Evolutionary conservation across 2,797 vertebrate species (phyloP).

Genomic region (Melanotaenia pygmaea): DNA sequence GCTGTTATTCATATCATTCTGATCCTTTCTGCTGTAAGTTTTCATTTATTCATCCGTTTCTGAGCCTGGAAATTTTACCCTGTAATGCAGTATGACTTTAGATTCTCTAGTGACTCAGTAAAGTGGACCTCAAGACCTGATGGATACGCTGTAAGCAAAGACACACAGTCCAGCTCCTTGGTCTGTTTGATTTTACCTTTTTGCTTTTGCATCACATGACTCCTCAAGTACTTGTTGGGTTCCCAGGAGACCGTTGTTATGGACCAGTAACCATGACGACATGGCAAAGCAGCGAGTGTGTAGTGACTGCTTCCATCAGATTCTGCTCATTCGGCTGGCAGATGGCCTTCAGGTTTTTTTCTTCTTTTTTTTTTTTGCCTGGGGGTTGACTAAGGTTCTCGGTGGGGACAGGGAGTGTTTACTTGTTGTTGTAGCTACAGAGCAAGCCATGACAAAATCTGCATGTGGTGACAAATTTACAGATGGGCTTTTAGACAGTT

Average conservation of each 20-base stretch:
- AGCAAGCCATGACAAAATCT: conserved; percentile 10
- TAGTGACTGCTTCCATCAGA: conserved; percentile 24
- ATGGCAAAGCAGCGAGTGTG: conserved; percentile 26
- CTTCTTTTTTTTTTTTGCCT: background rate
- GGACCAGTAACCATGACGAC: conserved; percentile 67
- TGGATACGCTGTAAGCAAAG: background rate
- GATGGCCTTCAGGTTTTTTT: conserved; percentile 35
- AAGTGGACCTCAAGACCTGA: conserved; percentile 2
- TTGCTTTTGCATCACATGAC: conserved; percentile 47
- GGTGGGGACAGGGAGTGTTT: background rate
- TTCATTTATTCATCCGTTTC: conserved; percentile 16
- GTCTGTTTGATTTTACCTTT: conserved; percentile 15
- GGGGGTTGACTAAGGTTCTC: conserved; percentile 22
- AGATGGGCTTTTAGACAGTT: background rate
- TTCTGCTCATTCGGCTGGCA: conserved; percentile 27
- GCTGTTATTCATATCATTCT: background rate
- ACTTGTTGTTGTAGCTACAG: background rate
- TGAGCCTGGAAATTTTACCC: background rate
- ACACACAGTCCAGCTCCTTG: background rate
- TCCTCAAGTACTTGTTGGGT: conserved; percentile 44
- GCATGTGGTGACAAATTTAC: conserved; percentile 11
- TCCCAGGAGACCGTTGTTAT: conserved; percentile 71
- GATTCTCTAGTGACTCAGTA: background rate
- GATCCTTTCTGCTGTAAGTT: conserved; percentile 16
- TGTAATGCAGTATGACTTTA: background rate